Conservation (phyloP, 2,888 invertebrate species). For the Drepana falcataria region DNA sequence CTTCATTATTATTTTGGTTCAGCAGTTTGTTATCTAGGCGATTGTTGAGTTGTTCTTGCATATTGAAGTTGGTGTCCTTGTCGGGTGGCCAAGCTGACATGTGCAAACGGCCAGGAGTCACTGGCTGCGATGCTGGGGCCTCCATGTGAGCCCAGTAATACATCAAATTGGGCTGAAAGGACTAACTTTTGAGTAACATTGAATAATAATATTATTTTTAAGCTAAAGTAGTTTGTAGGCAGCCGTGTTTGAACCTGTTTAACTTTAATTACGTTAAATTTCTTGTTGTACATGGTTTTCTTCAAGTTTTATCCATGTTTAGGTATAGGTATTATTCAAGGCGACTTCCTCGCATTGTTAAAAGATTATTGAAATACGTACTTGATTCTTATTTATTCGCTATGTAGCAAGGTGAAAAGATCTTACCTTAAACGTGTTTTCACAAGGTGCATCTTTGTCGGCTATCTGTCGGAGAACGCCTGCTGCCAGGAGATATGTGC, state of each 20-base stretch:
- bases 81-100: slow-evolving; percentile 86
- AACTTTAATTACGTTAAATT: no score
- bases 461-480: slow-evolving; percentile 90
- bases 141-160: slow-evolving; percentile 94
- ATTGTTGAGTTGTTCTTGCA: slow-evolving; percentile 35
- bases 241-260: no score
- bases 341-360: no score
- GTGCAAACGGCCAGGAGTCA: slow-evolving; percentile 86
- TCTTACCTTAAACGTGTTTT: slow-evolving; percentile 84
- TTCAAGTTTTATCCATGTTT: no score
- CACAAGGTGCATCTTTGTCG: slow-evolving; percentile 84
- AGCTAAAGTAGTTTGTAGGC: not conserved
- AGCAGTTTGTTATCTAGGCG: slow-evolving; percentile 41
- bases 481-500: slow-evolving; percentile 91
- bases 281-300: no score
- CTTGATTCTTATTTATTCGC: no score
- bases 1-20: slow-evolving; percentile 60
- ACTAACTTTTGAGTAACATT: not conserved
- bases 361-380: no score
- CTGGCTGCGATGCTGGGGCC: slow-evolving; percentile 80
- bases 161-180: slow-evolving; percentile 89
- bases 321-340: no score
- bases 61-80: slow-evolving; percentile 37
- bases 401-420: not conserved
- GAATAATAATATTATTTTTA: not conserved